These are phyloP conservation scores for Coptodon rendalli DNA, from an alignment of 2,113 vertebrate species.

Conservation along the genomic window DNA sequence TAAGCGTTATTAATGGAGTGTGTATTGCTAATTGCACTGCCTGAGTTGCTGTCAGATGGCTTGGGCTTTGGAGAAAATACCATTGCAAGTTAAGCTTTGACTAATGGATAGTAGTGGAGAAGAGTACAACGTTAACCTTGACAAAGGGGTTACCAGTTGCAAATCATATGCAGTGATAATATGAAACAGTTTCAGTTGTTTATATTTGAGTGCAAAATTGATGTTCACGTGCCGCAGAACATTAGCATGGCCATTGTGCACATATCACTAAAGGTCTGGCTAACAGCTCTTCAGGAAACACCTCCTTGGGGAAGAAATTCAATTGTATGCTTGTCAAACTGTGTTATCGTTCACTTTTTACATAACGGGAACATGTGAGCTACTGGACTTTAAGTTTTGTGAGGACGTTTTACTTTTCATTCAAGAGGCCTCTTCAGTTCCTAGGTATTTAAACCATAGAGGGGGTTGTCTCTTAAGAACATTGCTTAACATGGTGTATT, in stretches of 20 bases:
- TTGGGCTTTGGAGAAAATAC: slow-evolving; percentile 30
- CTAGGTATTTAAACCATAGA: background rate
- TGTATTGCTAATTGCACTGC: slow-evolving; percentile 66
- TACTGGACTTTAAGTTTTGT: background rate
- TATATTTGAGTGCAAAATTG: background rate
- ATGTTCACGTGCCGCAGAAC: background rate
- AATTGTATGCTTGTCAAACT: background rate
- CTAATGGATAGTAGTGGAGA: background rate
- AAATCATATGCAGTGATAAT: background rate
- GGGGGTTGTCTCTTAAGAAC: background rate
- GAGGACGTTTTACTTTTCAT: background rate
- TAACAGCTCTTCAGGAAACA: background rate
- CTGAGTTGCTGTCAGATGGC: slow-evolving; percentile 32
- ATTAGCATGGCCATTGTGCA: background rate
- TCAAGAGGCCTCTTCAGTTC: background rate
- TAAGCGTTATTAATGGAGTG: slow-evolving; percentile 68
- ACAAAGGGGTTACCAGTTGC: background rate
- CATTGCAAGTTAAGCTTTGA: background rate
- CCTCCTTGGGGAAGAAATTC: background rate
- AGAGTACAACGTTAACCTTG: background rate
- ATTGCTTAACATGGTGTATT: background rate
- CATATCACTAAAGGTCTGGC: background rate
- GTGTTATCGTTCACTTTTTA: background rate
- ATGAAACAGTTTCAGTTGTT: background rate
- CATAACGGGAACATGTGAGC: background rate